These are phyloP conservation scores for Drosophila albomicans DNA, from an alignment of 1,140 invertebrate genomes.

Conservation along the genomic window DNA sequence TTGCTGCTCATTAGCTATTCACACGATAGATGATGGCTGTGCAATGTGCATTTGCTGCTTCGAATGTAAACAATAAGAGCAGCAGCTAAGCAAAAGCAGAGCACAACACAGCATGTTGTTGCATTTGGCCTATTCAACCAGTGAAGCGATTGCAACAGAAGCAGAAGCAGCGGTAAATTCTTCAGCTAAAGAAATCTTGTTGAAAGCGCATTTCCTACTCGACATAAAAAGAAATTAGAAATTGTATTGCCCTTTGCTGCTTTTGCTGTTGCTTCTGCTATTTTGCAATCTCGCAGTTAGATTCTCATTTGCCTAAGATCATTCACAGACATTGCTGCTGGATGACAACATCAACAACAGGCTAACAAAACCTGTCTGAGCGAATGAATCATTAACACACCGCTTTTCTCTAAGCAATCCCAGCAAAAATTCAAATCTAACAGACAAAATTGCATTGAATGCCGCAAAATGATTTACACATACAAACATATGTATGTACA, in stretches of 20 bases:
- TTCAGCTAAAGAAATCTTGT: conserved; percentile 76
- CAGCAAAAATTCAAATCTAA: conserved; percentile 34
- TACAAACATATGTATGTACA: conserved; percentile 16
- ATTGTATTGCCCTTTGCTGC: conserved; percentile 42
- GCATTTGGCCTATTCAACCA: conserved; percentile 59
- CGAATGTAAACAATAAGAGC: conserved; percentile 46
- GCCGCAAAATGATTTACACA: conserved; percentile 32
- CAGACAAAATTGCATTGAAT: conserved; percentile 35
- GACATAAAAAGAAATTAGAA: conserved; percentile 65
- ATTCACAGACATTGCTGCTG: conserved; percentile 51
- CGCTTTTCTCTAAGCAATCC: conserved; percentile 32
- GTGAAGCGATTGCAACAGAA: conserved; percentile 43
- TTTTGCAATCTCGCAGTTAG: conserved; percentile 35
- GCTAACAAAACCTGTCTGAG: conserved; percentile 43
- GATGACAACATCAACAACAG: conserved; percentile 40
- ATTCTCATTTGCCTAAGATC: conserved; percentile 48
- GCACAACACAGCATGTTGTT: conserved; percentile 31
- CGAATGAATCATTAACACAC: conserved; percentile 36
- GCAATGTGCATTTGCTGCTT: conserved; percentile 42
- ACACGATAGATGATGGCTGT: conserved; percentile 23
- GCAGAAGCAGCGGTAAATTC: conserved; percentile 66
- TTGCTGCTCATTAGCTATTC: conserved; percentile 36
- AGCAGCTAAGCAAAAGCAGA: neutral
- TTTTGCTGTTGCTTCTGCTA: conserved; percentile 43
- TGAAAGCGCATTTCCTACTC: conserved; percentile 79